Conservation (phyloP, 2,888 invertebrate genomes). For the Caenorhabditis imperialis region DNA sequence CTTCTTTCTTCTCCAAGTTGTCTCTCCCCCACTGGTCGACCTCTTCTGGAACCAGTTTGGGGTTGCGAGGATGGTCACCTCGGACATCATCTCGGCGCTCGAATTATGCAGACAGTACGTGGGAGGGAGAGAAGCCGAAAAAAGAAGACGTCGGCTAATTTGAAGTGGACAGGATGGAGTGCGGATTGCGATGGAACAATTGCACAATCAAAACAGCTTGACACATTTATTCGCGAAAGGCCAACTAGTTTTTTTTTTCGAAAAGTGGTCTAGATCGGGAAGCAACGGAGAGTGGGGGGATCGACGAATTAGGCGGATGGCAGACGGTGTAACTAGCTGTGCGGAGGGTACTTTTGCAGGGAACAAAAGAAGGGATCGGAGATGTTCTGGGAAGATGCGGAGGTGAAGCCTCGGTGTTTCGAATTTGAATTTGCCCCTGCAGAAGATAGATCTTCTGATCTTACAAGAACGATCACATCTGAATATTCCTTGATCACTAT, state of each 20-base stretch:
- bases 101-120: slow-evolving; percentile 15
- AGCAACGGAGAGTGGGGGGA: too few relatives aligned
- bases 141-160: slow-evolving; percentile 22
- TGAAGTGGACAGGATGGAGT: slow-evolving; percentile 18
- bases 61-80: slow-evolving; percentile 18
- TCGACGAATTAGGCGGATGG: slow-evolving; percentile 14
- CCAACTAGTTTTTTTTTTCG: slow-evolving; percentile 25
- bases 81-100: slow-evolving; percentile 8
- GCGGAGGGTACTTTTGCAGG: neutral
- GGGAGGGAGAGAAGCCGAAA: slow-evolving; percentile 4
- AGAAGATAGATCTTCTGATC: too few relatives aligned
- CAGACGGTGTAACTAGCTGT: slow-evolving; percentile 8
- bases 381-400: neutral
- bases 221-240: slow-evolving; percentile 26
- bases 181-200: neutral
- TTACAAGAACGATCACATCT: too few relatives aligned
- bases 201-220: slow-evolving; percentile 47
- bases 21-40: slow-evolving; percentile 17
- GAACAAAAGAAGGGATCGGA: neutral
- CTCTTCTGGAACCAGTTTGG: slow-evolving; percentile 21
- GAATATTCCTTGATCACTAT: too few relatives aligned
- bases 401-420: slow-evolving; percentile 1
- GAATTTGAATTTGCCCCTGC: too few relatives aligned
- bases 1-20: slow-evolving; percentile 12
- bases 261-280: slow-evolving; percentile 21